phyloP scores from a whole-genome alignment of 2,113 vertebrate species.

The Cyprinodon variegatus region DNA sequence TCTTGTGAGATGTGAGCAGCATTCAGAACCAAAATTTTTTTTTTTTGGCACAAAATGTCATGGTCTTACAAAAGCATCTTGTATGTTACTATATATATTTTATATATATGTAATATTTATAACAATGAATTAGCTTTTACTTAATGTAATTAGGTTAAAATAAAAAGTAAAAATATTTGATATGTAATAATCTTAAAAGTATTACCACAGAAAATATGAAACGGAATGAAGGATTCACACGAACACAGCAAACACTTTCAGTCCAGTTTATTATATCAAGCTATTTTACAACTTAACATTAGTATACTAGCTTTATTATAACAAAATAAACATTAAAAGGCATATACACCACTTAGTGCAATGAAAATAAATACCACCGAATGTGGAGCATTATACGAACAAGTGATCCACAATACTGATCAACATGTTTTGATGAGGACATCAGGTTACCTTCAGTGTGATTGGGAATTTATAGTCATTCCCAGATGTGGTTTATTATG shows the following conservation, averaged over 20 bases:
- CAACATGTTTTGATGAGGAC: constrained; percentile 21
- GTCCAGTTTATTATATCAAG: constrained; percentile 69
- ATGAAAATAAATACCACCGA: constrained; percentile 47
- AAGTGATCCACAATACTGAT: constrained; percentile 30
- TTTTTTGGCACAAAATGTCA: not conserved
- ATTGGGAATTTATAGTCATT: not conserved
- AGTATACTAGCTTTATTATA: constrained; percentile 42
- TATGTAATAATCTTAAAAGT: not conserved
- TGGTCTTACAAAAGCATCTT: too few relatives aligned
- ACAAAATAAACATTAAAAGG: constrained; percentile 65
- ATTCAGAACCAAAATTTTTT: not conserved
- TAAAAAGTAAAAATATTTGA: too few relatives aligned
- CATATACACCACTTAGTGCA: constrained; percentile 67
- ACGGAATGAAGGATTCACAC: not conserved
- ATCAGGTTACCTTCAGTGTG: constrained; percentile 28
- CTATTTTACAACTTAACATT: constrained; percentile 65
- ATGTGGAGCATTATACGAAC: constrained; percentile 20
- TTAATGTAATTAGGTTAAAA: too few relatives aligned
- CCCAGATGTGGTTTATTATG: constrained; percentile 4
- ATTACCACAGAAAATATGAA: not conserved
- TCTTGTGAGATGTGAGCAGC: not conserved
- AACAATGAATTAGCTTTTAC: too few relatives aligned
- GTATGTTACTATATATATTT: too few relatives aligned
- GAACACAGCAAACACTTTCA: constrained; percentile 17
- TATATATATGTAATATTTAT: too few relatives aligned